A percentile compares a stretch with the other conserved stretches of the same genome.
phyloP scores from a whole-genome alignment of 2,797 vertebrate species.

The Helostoma temminkii region DNA sequence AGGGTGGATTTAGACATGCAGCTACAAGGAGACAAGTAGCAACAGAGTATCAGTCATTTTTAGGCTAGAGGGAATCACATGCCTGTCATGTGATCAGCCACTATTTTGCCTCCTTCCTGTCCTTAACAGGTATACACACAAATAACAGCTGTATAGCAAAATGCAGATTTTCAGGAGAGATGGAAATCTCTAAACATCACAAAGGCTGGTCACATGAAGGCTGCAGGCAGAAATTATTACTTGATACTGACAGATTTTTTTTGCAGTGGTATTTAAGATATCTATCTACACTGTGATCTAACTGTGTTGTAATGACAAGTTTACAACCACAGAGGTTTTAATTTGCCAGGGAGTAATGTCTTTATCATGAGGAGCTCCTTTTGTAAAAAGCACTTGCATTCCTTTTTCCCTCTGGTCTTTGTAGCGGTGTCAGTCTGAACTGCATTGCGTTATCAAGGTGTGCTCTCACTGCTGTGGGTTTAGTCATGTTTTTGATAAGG shows the following conservation, averaged over 20 bases:
- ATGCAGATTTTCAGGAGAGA: conserved; percentile 45
- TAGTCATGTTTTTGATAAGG: conserved; percentile 55
- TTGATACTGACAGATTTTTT: not conserved
- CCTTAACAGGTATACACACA: conserved; percentile 25
- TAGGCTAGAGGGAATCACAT: not conserved
- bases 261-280: conserved; percentile 30
- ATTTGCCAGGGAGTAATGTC: conserved; percentile 30
- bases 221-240: conserved; percentile 43
- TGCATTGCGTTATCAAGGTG: conserved; percentile 15
- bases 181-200: conserved; percentile 50
- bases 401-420: conserved; percentile 25
- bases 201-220: conserved; percentile 42
- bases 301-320: conserved; percentile 36
- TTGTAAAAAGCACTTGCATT: conserved; percentile 36
- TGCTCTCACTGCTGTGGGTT: conserved; percentile 35
- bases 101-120: conserved; percentile 40
- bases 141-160: conserved; percentile 45
- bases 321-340: conserved; percentile 29
- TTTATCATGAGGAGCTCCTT: conserved; percentile 50
- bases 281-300: conserved; percentile 36
- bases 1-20: conserved; percentile 24
- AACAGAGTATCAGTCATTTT: conserved; percentile 34
- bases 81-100: conserved; percentile 15
- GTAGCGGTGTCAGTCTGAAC: conserved; percentile 24
- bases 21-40: conserved; percentile 26